Percentiles rank a stretch among this genome's conserved stretches.
phyloP scores from a whole-genome alignment of 2,888 invertebrate species.

The Neoitamus cyanurus region DNA sequence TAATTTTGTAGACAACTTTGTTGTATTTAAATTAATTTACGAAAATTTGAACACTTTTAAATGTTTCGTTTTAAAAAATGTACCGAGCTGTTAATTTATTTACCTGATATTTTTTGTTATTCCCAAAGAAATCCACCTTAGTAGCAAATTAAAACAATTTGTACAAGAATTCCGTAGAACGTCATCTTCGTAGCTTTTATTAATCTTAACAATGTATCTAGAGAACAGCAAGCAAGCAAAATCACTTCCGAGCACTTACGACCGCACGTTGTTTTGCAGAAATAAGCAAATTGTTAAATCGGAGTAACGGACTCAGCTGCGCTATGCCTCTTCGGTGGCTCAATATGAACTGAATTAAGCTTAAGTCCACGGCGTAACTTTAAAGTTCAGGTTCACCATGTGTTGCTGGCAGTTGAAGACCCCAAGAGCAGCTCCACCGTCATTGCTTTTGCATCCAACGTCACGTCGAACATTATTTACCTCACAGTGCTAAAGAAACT shows the following conservation, averaged over 20 bases:
- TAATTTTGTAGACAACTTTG: too few species aligned
- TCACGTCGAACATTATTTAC: not conserved
- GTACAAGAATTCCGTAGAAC: conserved; percentile 63
- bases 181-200: conserved; percentile 58
- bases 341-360: not conserved
- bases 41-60: too few species aligned
- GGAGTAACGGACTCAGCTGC: not conserved
- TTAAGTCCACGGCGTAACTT: not conserved
- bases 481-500: not conserved
- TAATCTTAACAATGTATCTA: not conserved
- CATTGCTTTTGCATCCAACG: not conserved
- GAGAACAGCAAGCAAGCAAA: not conserved
- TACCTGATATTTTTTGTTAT: not conserved
- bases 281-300: not conserved
- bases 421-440: not conserved
- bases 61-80: too few species aligned
- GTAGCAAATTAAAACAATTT: conserved; percentile 62
- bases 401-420: not conserved
- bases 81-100: not conserved
- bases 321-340: not conserved
- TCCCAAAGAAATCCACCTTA: conserved; percentile 16
- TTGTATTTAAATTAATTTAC: too few species aligned
- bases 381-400: conserved; percentile 14
- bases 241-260: not conserved
- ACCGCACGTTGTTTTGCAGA: not conserved